phyloP scores from a whole-genome alignment of 1,140 invertebrate genomes.

The Dinothrombium tinctorium region DNA sequence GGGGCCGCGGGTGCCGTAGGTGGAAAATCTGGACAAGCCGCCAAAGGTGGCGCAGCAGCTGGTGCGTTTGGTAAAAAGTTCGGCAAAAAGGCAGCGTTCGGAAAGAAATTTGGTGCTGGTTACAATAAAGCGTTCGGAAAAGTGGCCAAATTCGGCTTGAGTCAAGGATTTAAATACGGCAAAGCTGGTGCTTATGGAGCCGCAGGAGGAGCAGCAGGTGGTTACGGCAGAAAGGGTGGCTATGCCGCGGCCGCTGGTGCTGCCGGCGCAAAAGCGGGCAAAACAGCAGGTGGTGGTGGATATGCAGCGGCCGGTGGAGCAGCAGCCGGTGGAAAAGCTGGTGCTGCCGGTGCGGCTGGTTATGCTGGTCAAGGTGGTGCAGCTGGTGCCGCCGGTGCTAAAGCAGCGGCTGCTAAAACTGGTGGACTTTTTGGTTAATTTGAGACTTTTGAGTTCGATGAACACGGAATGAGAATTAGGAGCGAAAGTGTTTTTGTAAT shows the following conservation, averaged over 20 bases:
- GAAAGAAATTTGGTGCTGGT: constrained; percentile 7
- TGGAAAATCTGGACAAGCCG: constrained; percentile 3
- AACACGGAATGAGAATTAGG: no score
- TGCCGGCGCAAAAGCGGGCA: neutral
- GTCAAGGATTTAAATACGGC: constrained; percentile 8
- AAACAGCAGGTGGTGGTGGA: neutral
- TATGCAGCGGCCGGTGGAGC: neutral
- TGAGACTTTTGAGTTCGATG: no score
- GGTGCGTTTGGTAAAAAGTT: constrained; percentile 2
- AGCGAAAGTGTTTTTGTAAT: no score
- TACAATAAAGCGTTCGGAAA: constrained; percentile 10
- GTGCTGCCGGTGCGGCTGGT: constrained; percentile 3
- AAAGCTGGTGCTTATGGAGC: constrained; percentile 7
- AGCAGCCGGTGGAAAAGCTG: constrained; percentile 1
- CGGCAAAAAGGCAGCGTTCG: constrained; percentile 6
- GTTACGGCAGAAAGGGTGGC: neutral
- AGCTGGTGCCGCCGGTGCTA: neutral
- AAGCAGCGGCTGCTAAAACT: neutral
- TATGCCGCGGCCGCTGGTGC: neutral
- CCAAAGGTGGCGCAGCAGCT: constrained; percentile 2
- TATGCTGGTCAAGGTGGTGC: neutral
- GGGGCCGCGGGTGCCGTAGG: neutral
- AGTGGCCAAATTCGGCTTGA: constrained; percentile 6
- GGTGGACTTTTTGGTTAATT: neutral
- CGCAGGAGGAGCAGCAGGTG: constrained; percentile 6